phyloP scores from a whole-genome alignment of 2,113 vertebrate genomes.

The Gobiocypris rarus region DNA sequence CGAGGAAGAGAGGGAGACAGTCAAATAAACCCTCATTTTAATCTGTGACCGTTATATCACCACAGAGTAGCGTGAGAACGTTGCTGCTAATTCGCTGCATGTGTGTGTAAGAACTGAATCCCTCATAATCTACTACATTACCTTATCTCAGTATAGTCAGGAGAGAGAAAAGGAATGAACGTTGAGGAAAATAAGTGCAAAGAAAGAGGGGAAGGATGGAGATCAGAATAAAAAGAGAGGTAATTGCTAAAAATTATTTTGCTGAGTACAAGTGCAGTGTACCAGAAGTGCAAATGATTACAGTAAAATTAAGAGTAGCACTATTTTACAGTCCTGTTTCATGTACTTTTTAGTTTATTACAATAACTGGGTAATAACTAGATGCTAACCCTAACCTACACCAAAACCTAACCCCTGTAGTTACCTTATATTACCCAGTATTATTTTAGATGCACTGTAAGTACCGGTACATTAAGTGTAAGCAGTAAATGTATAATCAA shows the following conservation, averaged over 20 bases:
- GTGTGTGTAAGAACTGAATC: background rate
- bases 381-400: too few relatives aligned
- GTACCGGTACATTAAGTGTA: background rate
- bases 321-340: too few relatives aligned
- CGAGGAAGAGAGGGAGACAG: constrained; percentile 9
- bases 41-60: background rate
- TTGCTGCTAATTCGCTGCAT: background rate
- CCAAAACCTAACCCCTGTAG: too few relatives aligned
- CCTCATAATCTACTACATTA: background rate
- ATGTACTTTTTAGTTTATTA: too few relatives aligned
- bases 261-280: background rate
- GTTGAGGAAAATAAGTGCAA: background rate
- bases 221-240: background rate
- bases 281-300: background rate
- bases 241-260: too few relatives aligned
- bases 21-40: constrained; percentile 13
- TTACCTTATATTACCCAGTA: too few relatives aligned
- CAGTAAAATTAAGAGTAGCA: background rate
- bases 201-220: background rate
- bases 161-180: background rate
- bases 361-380: too few relatives aligned
- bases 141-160: background rate
- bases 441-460: too few relatives aligned
- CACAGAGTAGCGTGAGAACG: background rate
- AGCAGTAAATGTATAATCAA: background rate